Evolutionary conservation across 2,113 vertebrate genomes (phyloP), one percentile per base, ranked within the genome.

Genomic region (Phalacrocorax aristotelis): DNA sequence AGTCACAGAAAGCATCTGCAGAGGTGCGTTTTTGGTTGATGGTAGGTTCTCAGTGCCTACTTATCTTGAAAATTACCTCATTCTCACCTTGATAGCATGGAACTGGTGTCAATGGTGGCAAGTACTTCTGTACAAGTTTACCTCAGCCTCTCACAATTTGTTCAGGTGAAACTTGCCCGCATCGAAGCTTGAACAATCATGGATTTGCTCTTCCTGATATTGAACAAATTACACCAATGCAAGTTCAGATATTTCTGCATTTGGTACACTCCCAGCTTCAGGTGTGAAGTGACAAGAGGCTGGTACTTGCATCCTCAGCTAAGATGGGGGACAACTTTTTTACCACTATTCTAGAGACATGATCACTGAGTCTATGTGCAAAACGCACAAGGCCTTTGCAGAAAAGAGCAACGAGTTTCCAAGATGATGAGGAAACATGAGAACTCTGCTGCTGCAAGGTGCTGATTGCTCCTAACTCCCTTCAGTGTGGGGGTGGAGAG

Each of bases 301-400:
- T 27, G 17, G 32, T 19, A 36, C 18, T 38, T 40, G 27, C 2
- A 57, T 9, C 6, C 19, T 30, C 32, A 14, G 60, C 32, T 61
- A 75, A 27, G 13, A 40, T 0, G 2, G 36, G 58, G 8, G 7
- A 19, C 65, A 62, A 4, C 27, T 71, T 90, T n/a, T 71, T 90
- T n/a, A 25, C 7, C 44, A 11, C 25, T 3, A 1, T 11, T 49
- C 34, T 3, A 46, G 25, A 91, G 11, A 48, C 51, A 23, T 0
- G 0, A 49, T 38, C 21, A 6, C 38, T 1, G 7, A 30, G 34
- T 32, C 38, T 15, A 34, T 18, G 51, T 55, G 65, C 17, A 7
- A 64, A 83, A 34, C 1, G 1, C 7, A 0, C 0, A 5, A 2
- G 46, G 26, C 15, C 38, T 62, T 7, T 29, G 23, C 9, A 34